Evolutionary conservation across 2,113 vertebrate species (phyloP).

Genomic region (Prinia subflava): DNA sequence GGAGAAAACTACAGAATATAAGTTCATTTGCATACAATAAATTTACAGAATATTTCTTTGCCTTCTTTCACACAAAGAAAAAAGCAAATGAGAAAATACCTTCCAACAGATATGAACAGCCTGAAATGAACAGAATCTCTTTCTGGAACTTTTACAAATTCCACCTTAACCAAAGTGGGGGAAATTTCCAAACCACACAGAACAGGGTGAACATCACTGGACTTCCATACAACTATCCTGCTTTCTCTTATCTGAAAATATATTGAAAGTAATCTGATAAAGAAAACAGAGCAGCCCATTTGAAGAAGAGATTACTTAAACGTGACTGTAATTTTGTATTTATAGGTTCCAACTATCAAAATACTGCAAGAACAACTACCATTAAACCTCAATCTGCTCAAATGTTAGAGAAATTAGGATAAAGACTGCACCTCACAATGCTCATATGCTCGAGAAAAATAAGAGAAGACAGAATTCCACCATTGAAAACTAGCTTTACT

Average conservation of each 20-base stretch:
- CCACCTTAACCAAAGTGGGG: background rate
- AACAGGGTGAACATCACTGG: background rate
- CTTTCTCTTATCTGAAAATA: background rate
- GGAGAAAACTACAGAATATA: background rate
- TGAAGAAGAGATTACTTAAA: background rate
- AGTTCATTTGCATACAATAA: background rate
- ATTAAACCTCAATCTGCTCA: background rate
- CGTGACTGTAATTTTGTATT: background rate
- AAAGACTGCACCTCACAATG: background rate
- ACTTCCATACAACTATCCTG: background rate
- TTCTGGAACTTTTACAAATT: background rate
- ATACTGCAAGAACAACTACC: background rate
- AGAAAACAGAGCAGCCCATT: background rate
- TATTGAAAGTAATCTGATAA: background rate
- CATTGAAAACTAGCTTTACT: background rate
- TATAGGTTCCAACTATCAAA: background rate
- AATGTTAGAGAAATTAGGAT: background rate
- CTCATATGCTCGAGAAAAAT: background rate
- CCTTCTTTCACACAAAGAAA: background rate
- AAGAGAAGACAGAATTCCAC: background rate
- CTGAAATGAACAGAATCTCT: fast-evolving
- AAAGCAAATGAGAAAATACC: background rate
- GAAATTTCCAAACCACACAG: background rate
- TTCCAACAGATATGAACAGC: background rate
- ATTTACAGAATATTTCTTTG: background rate